Conservation (phyloP, 1,140 invertebrate species). For the Zaprionus gabonicus region DNA sequence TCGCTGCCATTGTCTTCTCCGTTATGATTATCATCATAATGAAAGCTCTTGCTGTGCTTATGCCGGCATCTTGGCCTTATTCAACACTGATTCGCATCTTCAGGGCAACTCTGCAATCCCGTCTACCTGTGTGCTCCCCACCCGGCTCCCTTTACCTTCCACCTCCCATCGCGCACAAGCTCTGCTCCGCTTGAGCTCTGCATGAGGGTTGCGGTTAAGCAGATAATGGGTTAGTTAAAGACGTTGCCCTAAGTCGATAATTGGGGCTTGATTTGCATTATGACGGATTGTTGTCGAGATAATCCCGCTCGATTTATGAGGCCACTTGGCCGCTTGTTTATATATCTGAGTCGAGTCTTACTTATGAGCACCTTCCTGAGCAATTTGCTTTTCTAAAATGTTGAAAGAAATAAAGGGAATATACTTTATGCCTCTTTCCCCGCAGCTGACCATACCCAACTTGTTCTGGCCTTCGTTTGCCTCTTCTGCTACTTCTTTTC, state of each 20-base stretch:
- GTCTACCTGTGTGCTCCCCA: background rate
- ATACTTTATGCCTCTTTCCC: background rate
- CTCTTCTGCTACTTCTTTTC: background rate
- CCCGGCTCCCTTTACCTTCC: background rate
- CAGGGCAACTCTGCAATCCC: constrained; percentile 6
- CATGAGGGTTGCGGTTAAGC: background rate
- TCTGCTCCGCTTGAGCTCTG: background rate
- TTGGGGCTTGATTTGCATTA: constrained; percentile 28
- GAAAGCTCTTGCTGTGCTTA: constrained; percentile 29
- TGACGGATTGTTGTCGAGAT: constrained; percentile 14
- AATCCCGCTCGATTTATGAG: background rate
- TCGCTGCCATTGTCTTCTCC: constrained; percentile 15
- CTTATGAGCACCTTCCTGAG: background rate
- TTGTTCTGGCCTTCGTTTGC: background rate
- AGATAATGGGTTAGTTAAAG: constrained; percentile 15
- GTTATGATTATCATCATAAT: constrained; percentile 55
- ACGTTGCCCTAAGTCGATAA: constrained; percentile 37
- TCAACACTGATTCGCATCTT: constrained; percentile 30
- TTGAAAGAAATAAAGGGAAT: background rate
- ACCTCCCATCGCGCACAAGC: background rate
- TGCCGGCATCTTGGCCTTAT: constrained; percentile 15
- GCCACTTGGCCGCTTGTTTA: background rate
- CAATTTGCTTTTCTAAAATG: background rate
- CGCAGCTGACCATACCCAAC: background rate
- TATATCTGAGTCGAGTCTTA: background rate